A percentile compares a stretch with the other conserved stretches of the same genome.
Evolutionary conservation across 2,888 invertebrate genomes (phyloP).

Genomic region (Brachyopa scutellaris): DNA sequence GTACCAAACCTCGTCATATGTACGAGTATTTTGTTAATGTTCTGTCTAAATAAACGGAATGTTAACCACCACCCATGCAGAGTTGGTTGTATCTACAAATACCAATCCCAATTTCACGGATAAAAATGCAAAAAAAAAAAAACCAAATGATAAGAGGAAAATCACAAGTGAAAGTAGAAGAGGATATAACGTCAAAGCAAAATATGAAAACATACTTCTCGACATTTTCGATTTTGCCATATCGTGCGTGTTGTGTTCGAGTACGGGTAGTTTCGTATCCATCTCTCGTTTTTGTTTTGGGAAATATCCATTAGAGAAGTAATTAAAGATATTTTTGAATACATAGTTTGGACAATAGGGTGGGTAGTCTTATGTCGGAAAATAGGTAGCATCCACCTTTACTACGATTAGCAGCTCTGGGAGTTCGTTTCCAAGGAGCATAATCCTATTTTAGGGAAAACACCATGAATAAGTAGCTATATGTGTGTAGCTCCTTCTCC

Average conservation of each 20-base stretch:
- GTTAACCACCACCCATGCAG: not conserved
- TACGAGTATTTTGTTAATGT: not conserved
- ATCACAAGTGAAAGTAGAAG: not conserved
- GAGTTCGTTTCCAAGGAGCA: conserved; percentile 6
- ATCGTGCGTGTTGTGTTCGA: not conserved
- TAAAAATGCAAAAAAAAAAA: conserved; percentile 5
- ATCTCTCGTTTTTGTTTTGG: not conserved
- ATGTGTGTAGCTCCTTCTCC: not conserved
- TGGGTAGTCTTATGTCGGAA: not conserved
- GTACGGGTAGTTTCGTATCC: not conserved
- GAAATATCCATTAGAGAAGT: conserved; percentile 24
- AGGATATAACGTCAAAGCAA: conserved; percentile 11
- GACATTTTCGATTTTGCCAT: conserved; percentile 2
- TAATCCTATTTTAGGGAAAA: conserved; percentile 33
- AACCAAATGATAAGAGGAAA: not conserved
- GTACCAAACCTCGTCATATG: not conserved
- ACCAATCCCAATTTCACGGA: conserved; percentile 39
- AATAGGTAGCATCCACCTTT: not conserved
- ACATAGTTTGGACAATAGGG: not conserved
- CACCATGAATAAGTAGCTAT: conserved; percentile 34
- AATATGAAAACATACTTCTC: conserved; percentile 17
- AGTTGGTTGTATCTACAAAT: too few relatives aligned
- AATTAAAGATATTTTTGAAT: conserved; percentile 32
- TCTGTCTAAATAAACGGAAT: conserved; percentile 21
- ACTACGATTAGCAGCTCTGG: not conserved